Conservation (phyloP, 92 coral and sea anemone species). For the Porites lobata region DNA sequence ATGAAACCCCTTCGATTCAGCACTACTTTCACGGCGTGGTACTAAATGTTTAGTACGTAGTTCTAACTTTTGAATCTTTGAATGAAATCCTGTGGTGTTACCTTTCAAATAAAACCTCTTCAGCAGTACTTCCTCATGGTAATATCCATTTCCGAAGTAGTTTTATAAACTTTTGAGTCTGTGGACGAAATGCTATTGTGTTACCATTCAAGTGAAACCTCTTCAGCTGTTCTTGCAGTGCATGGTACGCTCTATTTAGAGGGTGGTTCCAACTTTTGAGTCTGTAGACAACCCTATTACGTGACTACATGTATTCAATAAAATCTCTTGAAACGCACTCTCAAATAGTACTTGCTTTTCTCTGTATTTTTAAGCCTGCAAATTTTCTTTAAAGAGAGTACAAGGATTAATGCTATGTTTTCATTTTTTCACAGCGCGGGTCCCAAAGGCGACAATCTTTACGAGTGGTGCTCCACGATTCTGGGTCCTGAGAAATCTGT, state of each 20-base stretch:
- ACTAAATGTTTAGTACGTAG: no score
- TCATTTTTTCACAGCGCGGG: slow-evolving; percentile 78
- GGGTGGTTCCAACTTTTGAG: no score
- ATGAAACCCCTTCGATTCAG: no score
- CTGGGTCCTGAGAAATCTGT: slow-evolving; percentile 96
- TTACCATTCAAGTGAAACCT: background rate
- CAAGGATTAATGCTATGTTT: background rate
- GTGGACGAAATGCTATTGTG: background rate
- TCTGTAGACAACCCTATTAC: no score
- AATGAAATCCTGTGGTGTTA: background rate
- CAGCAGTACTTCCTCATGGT: no score
- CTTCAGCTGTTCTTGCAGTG: background rate
- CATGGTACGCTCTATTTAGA: background rate
- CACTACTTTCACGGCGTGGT: no score
- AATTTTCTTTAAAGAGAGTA: no score
- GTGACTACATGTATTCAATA: no score
- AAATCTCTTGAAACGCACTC: no score
- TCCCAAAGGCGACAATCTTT: slow-evolving; percentile 97
- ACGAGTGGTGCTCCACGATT: slow-evolving; percentile 95
- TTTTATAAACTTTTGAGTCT: background rate
- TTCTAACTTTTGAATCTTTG: no score
- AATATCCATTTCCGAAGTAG: background rate
- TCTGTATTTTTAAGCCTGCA: slow-evolving; percentile 12
- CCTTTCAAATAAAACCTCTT: background rate
- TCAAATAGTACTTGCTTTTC: background rate